These are phyloP conservation scores for Sylvietta virens DNA, from an alignment of 2,113 vertebrate species.

Conservation along the genomic window DNA sequence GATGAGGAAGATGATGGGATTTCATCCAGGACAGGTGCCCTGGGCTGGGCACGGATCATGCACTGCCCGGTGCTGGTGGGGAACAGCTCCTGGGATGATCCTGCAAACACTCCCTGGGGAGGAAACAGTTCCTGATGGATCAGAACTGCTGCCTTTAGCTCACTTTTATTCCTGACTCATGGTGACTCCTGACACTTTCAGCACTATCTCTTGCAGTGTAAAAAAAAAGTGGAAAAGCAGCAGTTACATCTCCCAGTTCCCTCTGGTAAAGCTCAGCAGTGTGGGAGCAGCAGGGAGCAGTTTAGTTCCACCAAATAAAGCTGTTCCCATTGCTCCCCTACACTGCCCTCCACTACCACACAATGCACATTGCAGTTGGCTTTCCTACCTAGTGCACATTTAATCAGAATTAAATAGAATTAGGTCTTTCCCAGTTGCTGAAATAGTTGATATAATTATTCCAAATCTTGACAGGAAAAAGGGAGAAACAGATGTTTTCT, in stretches of 20 bases:
- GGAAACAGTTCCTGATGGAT: background rate
- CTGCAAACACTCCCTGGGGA: background rate
- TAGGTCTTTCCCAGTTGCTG: background rate
- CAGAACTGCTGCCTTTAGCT: background rate
- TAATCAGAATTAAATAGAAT: background rate
- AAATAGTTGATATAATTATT: background rate
- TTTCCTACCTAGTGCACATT: background rate
- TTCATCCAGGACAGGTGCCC: background rate
- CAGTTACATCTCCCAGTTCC: background rate
- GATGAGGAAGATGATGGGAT: background rate
- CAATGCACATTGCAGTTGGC: background rate
- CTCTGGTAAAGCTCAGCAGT: background rate
- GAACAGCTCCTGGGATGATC: background rate
- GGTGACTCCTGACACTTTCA: background rate
- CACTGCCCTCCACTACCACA: background rate
- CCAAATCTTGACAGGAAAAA: background rate
- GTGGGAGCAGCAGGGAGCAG: background rate
- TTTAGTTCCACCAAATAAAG: background rate
- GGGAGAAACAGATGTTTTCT: background rate
- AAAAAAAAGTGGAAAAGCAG: background rate
- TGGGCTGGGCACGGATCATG: background rate
- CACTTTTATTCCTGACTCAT: background rate
- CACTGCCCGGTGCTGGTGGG: rapidly evolving
- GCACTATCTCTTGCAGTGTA: background rate
- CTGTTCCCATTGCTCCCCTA: background rate